Percentiles rank a stretch among this genome's conserved stretches.
Conservation (phyloP, 2,888 invertebrate species). For the Chalcis sispes region DNA sequence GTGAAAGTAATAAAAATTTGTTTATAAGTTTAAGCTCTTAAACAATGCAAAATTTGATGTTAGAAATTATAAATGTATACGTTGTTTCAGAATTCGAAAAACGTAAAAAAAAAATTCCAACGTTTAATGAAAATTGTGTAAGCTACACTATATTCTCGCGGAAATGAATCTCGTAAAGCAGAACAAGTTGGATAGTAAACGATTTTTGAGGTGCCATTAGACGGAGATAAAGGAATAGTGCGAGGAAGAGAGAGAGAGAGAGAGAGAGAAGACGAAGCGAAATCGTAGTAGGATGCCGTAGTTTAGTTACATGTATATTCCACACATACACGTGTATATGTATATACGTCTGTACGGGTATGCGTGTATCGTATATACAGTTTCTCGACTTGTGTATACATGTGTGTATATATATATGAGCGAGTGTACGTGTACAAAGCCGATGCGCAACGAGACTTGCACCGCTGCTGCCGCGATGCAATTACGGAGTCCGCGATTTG, state of each 20-base stretch:
- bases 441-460: conserved; percentile 2
- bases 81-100: background rate
- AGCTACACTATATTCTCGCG: background rate
- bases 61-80: too few relatives aligned
- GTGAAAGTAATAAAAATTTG: too few relatives aligned
- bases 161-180: background rate
- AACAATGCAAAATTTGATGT: too few relatives aligned
- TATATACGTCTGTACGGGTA: background rate
- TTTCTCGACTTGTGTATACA: background rate
- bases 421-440: background rate
- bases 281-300: too few relatives aligned
- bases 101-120: conserved; percentile 33
- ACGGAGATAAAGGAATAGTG: conserved; percentile 23
- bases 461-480: conserved; percentile 29
- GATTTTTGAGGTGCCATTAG: conserved; percentile 40
- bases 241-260: too few relatives aligned
- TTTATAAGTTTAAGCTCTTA: too few relatives aligned
- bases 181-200: conserved; percentile 3
- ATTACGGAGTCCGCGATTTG: conserved; percentile 50
- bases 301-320: too few relatives aligned
- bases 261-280: background rate
- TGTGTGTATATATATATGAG: background rate
- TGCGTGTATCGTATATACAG: background rate
- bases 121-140: conserved; percentile 1
- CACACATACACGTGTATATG: too few relatives aligned